Evolutionary conservation across 64 coral and sea anemone species (phyloP).

Genomic region (Porites lutea): DNA sequence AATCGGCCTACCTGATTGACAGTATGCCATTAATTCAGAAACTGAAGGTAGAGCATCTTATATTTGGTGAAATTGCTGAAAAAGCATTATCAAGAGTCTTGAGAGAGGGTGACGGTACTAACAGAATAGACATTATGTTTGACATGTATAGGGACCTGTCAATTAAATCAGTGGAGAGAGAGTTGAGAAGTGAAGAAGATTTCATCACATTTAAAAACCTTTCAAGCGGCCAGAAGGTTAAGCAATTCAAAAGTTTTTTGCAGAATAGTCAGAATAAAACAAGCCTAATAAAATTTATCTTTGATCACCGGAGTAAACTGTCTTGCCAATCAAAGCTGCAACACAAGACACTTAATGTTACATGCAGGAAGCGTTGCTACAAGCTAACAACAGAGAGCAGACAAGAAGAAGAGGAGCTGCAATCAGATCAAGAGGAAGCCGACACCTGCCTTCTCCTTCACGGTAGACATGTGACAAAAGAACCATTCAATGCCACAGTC

Average conservation of each 20-base stretch:
- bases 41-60: too few relatives aligned
- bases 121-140: background rate
- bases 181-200: background rate
- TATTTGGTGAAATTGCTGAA: too few relatives aligned
- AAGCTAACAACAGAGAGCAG: background rate
- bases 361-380: slow-evolving; percentile 26
- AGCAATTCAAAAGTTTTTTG: background rate
- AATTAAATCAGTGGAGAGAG: slow-evolving; percentile 22
- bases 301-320: slow-evolving; percentile 31
- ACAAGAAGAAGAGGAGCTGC: slow-evolving; percentile 38
- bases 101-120: too few relatives aligned
- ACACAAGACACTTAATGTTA: slow-evolving; percentile 10
- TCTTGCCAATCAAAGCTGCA: background rate
- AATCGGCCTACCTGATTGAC: too few relatives aligned
- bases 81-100: too few relatives aligned
- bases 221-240: background rate
- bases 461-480: slow-evolving; percentile 6
- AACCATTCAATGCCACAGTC: background rate
- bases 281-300: slow-evolving; percentile 2
- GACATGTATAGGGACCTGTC: background rate
- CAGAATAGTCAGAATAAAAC: slow-evolving; percentile 8
- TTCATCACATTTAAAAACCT: background rate
- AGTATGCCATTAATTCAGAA: too few relatives aligned
- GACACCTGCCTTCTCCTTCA: slow-evolving; percentile 37
- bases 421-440: background rate